Base-by-base conservation (phyloP, 2,113 vertebrate genomes). In the Tylochromis polylepis region DNA sequence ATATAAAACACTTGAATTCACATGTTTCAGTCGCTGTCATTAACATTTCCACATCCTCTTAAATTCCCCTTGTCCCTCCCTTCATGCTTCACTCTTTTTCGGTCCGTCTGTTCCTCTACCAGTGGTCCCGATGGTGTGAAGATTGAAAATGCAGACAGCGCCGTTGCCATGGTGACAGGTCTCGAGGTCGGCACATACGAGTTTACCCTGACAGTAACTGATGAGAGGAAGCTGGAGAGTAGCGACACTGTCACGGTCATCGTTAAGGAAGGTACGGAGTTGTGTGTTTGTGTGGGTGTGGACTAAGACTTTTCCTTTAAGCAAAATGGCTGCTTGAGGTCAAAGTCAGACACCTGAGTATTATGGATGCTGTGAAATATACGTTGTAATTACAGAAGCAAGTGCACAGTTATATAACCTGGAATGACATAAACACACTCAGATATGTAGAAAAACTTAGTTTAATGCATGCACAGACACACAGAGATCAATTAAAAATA, bases 61-160 rank as follows among this genome's bases (percentile, higher is more conserved):
- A 5, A 56, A 15, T 6, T 9, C 10, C 51, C 22, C 57, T 49
- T 1, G 22, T 38, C 15, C 22, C 2, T 29, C 12, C 20, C 51
- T 2, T 31, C 38, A 18, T 65, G 3, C 24, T 43, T 62, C 12
- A 18, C 14, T 81, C 55, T 72, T 1, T 87, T 75, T 88, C 15
- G 83, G 24, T 34, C 18, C 27, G 27, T 77, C 46, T 53, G 27
- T 77, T 79, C 34, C 11, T 93, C 79, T 81, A 5, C 43, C 93
- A 99, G 99, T 75, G 99, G 98, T 6, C 98, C 98, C 1, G 97
- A 97, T 1, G 97, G 97, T 11, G 98, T 97, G 84, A 98, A 97
- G 91, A 97, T 99, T 2, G 97, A 98, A 90, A 98, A 99, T 4
- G 96, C 96, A n/a, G 97, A 98, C 94, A 94, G 95, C 72, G 97